Base-by-base conservation (phyloP, 2,888 invertebrate species). In the Antitype chi region DNA sequence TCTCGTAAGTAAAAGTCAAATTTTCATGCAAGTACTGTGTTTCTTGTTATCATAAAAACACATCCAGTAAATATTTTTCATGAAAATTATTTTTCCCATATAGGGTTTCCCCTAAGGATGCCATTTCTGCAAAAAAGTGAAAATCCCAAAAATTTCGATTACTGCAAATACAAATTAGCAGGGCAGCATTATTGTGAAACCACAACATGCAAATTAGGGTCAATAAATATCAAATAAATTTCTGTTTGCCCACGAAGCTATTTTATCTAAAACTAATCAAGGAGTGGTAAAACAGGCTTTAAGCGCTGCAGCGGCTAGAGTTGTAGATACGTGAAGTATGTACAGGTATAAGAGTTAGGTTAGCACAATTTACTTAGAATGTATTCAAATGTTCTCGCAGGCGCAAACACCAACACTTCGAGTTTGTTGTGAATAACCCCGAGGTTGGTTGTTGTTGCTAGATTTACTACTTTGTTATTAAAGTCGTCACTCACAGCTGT, bases 181-280 rank as follows among this genome's bases (percentile, higher is more conserved):
- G n/a, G n/a, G n/a, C n/a, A n/a, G n/a, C n/a, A n/a, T 67, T 23
- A 59, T 66, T 78, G 59, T 72, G 38, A 43, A 78, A 64, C 52
- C 23, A 62, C 73, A 57, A 47, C 25, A 67, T 72, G 66, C 60
- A 80, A 86, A 87, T 86, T 69, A 74, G 32, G 11, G 53, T 75
- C 52, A 63, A 73, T 79, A 60, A 71, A 82, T 72, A 53, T 57
- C 15, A 25, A 74, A 74, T 68, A 49, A 53, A 74, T 74, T 80
- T 73, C 15, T 74, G 57, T 79, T 74, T 59, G 53, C 47, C 13
- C 75, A 55, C 55, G 68, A 76, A 28, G 63, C 49, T 76, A 52
- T 75, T 80, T 84, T 78, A 87, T 87, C 82, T 76, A 38, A 75
- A 49, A 76, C 73, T 70, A 70, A 87, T 78, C 85, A 74, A 85